phyloP scores from a whole-genome alignment of 1,140 invertebrate species.

The Leptopilina clavipes region DNA sequence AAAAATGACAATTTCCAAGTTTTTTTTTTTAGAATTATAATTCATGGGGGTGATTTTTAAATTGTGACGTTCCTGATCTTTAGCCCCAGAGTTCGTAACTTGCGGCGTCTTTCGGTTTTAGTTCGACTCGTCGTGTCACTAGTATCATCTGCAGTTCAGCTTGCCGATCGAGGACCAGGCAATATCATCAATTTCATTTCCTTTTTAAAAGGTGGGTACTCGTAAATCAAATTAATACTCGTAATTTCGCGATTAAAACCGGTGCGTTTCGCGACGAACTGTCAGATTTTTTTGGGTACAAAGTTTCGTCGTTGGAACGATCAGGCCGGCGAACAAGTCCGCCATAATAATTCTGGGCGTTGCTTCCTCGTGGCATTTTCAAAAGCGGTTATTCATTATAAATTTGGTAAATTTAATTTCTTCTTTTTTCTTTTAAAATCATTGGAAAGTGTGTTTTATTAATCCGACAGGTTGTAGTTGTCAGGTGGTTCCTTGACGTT shows the following conservation, averaged over 20 bases:
- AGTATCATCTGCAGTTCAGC: conserved; percentile 57
- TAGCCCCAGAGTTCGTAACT: conserved; percentile 62
- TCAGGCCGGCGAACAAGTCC: conserved; percentile 38
- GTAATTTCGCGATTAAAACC: conserved; percentile 39
- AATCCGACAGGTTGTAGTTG: conserved; percentile 61
- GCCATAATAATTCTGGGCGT: conserved; percentile 64
- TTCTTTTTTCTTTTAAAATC: not conserved
- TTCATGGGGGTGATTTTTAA: not conserved
- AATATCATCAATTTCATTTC: conserved; percentile 49
- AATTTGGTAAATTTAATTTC: not conserved
- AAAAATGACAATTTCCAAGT: not conserved
- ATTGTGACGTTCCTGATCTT: conserved; percentile 9
- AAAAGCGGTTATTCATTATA: not conserved
- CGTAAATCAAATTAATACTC: conserved; percentile 1
- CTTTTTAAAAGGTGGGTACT: conserved; percentile 55
- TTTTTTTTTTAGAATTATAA: not conserved
- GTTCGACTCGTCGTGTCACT: conserved; percentile 59
- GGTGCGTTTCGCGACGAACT: conserved; percentile 42
- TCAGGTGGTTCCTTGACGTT: conserved; percentile 49
- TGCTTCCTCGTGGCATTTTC: conserved; percentile 48
- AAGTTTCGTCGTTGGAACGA: conserved; percentile 39
- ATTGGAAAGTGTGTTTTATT: not conserved
- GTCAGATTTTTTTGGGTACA: conserved; percentile 42
- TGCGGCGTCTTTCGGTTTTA: conserved; percentile 58
- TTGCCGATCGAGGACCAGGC: conserved; percentile 50